Base-by-base conservation (phyloP, 1,140 invertebrate genomes). In the Elymnias hypermnestra region DNA sequence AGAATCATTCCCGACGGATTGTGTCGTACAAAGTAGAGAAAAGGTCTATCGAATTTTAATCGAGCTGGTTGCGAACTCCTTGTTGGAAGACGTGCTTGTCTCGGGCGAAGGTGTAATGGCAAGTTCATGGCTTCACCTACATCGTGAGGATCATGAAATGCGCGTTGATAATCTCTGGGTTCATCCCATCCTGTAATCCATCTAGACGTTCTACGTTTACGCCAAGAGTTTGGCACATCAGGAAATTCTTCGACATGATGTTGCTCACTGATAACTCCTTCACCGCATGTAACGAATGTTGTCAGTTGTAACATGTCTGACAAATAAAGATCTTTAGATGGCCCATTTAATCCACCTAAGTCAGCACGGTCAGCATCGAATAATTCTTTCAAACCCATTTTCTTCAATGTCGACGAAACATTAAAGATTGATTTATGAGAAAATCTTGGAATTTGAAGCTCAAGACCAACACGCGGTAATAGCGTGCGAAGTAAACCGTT, bases 1-100 rank as follows among this genome's bases (percentile, higher is more conserved):
- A 96, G 83, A 59, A 96, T 94, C 82, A 95, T 90, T 47, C 94
- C 94, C 4, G 94, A 93, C 1, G 94, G 94, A 77, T 95, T 95
- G 69, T 96, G 94, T 64, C 94, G 88, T 7, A 95, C 92, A 52
- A 95, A 93, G 69, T 94, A 96, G 2, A 96, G 83, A 87, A 96
- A 96, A 1, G 94, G 94, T 64, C 94, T 89, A 53, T 96, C 94
- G 61, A 95, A 92, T 60, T 93, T 90, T 51, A 96, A 87, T 64
- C 93, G 87, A 14, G 90, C 89, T 39, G 78, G 75, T 44, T 86
- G 83, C 0, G 69, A 63, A 49, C 59, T 75, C 38, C 74, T 66
- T 28, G 94, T 90, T 0, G 91, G 90, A 0, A 91, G 63, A 28
- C 93, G 88, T 0, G 92, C 91, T 66, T 94, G 92, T 52, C 92